Evolutionary conservation across 1,140 invertebrate species (phyloP).

Genomic region (Drosophila quadrilineata): DNA sequence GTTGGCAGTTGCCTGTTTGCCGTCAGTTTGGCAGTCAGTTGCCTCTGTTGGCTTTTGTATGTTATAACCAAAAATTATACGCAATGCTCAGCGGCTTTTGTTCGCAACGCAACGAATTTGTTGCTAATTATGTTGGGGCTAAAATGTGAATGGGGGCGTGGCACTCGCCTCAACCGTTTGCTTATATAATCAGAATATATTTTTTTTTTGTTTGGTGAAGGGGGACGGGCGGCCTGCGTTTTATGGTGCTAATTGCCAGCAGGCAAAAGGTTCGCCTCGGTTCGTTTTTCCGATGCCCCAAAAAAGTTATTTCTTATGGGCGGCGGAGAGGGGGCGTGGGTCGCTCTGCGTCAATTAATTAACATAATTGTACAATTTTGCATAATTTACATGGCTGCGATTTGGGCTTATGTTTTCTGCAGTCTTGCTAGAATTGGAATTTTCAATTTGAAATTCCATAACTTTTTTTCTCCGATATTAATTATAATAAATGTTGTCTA

Average conservation of each 20-base stretch:
- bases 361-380: constrained; percentile 78
- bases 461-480: too few relatives aligned
- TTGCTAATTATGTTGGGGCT: constrained; percentile 63
- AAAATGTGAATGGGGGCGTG: constrained; percentile 29
- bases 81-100: constrained; percentile 69
- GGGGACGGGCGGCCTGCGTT: constrained; percentile 57
- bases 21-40: too few relatives aligned
- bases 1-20: too few relatives aligned
- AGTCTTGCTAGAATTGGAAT: constrained; percentile 1
- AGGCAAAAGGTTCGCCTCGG: constrained; percentile 10
- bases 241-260: constrained; percentile 69
- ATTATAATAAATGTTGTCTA: too few relatives aligned
- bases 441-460: too few relatives aligned
- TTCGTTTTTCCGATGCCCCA: too few relatives aligned
- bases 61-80: constrained; percentile 38
- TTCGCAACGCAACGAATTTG: constrained; percentile 73
- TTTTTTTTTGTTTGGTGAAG: constrained; percentile 21
- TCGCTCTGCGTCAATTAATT: constrained; percentile 75
- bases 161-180: not conserved
- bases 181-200: not conserved
- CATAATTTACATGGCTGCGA: constrained; percentile 57
- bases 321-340: too few relatives aligned
- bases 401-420: constrained; percentile 21
- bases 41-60: too few relatives aligned
- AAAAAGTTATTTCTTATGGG: too few relatives aligned